Conservation (phyloP, 1,140 invertebrate genomes). For the Drosophila pseudoananassae region DNA sequence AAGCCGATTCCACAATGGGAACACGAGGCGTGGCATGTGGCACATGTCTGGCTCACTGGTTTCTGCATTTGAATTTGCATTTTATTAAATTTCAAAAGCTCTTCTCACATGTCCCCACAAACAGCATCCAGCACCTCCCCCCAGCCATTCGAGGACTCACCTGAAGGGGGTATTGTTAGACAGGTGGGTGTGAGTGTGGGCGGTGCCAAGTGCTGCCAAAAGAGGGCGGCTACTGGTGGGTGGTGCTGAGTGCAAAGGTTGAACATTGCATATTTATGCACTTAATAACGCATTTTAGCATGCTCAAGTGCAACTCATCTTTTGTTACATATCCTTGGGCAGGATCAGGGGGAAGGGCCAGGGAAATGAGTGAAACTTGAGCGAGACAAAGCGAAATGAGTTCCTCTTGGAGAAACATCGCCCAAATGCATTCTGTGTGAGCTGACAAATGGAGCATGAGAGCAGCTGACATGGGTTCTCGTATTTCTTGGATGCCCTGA, state of each 20-base stretch:
- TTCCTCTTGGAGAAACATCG: slow-evolving; percentile 22
- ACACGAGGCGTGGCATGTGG: slow-evolving; percentile 55
- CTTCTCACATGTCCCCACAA: slow-evolving; percentile 50
- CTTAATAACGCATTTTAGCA: slow-evolving; percentile 83
- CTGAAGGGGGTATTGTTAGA: slow-evolving; percentile 58
- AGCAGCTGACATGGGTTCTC: slow-evolving; percentile 51
- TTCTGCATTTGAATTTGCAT: slow-evolving; percentile 73
- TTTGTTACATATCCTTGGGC: slow-evolving; percentile 62
- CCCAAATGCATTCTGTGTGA: slow-evolving; percentile 50
- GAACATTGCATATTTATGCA: slow-evolving; percentile 81
- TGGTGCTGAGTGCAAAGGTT: slow-evolving; percentile 29
- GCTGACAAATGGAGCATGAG: slow-evolving; percentile 78
- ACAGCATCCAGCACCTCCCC: slow-evolving; percentile 12
- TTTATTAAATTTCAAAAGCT: slow-evolving; percentile 81
- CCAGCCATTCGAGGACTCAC: slow-evolving; percentile 38
- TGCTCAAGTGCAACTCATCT: slow-evolving; percentile 80
- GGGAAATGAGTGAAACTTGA: slow-evolving; percentile 6
- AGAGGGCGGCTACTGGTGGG: slow-evolving; percentile 3
- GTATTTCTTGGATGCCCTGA: slow-evolving; percentile 13
- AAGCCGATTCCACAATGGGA: slow-evolving; percentile 24
- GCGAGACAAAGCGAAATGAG: slow-evolving; percentile 28
- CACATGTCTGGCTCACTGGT: slow-evolving; percentile 70
- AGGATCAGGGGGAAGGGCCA: not conserved
- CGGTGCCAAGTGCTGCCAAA: slow-evolving; percentile 14
- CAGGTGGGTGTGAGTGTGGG: slow-evolving; percentile 16